Base-by-base conservation (phyloP, 2,888 invertebrate genomes). In the Yponomeuta cagnagella region DNA sequence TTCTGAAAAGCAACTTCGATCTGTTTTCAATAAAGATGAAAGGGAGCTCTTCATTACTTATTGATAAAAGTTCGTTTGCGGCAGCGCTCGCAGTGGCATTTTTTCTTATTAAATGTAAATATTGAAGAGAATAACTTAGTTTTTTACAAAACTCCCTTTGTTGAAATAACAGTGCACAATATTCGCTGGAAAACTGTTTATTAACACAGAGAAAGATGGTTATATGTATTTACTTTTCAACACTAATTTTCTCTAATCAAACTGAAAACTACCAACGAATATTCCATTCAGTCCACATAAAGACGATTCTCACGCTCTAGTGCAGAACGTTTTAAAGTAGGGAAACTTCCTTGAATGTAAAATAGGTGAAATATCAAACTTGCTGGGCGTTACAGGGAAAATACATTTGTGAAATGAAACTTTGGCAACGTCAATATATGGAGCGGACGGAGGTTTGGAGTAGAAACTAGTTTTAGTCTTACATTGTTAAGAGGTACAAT, bases 321-420 rank as follows among this genome's bases (percentile, higher is more conserved):
- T 15, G 12, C 65, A 65, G 52, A 33, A n/a, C 52, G 58, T 31
- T 69, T 69, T 52, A 52, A 58, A 69, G 58, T 52, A 58, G 15
- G 31, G 12, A 31, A 69, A 69, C 79, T 76, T 73, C 75, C 78
- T 78, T 80, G 82, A 82, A 85, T 86, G 81, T 79, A 82, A 85
- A 84, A 84, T 83, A 82, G 81, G 81, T 82, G 78, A 80, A 85
- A 85, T 86, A 84, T 82, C 78, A 82, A 85, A 84, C 76, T 82
- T 79, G 74, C 77, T 74, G 77, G 52, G 52, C 67, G 31, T 65
- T 65, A 85, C 85, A 85, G 85, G 85, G 86, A 86, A 86, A 86
- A 83, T 82, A 85, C 86, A 86, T 86, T 87, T 85, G 85, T 75
- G 85, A 81, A 75, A 72, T 33, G 76, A 80, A 85, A 85, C 79